Conservation (phyloP, 2,888 invertebrate species). For the Acleris literana region DNA sequence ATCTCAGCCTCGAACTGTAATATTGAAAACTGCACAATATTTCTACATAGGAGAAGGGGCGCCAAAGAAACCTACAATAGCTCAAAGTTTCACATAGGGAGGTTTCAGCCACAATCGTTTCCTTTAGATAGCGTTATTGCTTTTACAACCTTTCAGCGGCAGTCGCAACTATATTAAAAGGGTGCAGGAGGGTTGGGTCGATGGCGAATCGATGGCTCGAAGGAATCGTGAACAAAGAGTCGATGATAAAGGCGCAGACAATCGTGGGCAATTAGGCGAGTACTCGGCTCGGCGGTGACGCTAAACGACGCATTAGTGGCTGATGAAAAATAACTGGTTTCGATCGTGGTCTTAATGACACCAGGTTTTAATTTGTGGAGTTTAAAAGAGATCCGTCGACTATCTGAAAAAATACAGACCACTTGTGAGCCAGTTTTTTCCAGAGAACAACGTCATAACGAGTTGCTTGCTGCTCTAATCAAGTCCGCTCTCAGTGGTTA, state of each 20-base stretch:
- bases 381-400: background rate
- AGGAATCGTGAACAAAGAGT: conserved; percentile 59
- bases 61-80: conserved; percentile 12
- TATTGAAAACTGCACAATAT: conserved; percentile 10
- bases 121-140: conserved; percentile 28
- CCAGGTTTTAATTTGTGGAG: conserved; percentile 3
- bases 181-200: conserved; percentile 53
- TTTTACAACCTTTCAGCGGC: conserved; percentile 28
- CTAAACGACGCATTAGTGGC: conserved; percentile 62
- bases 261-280: conserved; percentile 68
- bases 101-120: conserved; percentile 13
- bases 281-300: conserved; percentile 62
- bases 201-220: conserved; percentile 31
- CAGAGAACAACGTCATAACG: background rate
- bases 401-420: background rate
- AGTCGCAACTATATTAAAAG: conserved; percentile 41
- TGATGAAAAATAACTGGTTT: conserved; percentile 48
- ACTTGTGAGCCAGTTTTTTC: background rate
- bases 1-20: background rate
- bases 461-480: no score
- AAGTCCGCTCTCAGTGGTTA: no score
- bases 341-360: conserved; percentile 8
- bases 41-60: conserved; percentile 5
- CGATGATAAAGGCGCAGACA: conserved; percentile 65
- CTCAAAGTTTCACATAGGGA: conserved; percentile 17